Percentiles rank a stretch among this genome's conserved stretches.
phyloP scores from a whole-genome alignment of 2,888 invertebrate genomes.

The Torymus auratus region DNA sequence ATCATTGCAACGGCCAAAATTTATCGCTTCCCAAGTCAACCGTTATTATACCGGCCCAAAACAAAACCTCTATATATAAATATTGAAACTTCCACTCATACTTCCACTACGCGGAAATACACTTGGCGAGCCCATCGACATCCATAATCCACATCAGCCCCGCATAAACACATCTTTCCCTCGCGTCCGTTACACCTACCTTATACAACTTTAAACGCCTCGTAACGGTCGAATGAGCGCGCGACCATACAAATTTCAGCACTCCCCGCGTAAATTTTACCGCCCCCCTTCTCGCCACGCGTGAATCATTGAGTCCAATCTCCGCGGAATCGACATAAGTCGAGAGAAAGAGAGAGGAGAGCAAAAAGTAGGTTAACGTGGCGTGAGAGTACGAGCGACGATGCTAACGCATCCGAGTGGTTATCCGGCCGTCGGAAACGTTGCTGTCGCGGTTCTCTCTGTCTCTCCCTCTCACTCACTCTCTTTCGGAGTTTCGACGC shows the following conservation, averaged over 20 bases:
- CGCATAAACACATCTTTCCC: background rate
- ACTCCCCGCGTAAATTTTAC: background rate
- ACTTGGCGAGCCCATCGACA: no score
- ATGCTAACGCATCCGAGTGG: background rate
- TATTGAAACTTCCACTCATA: no score
- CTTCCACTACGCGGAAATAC: no score
- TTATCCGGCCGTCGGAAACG: background rate
- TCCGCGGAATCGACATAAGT: slow-evolving; percentile 18
- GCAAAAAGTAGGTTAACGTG: slow-evolving; percentile 40
- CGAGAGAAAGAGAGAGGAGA: background rate
- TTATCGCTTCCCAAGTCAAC: no score
- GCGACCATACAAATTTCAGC: slow-evolving; percentile 24
- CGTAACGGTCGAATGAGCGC: slow-evolving; percentile 18
- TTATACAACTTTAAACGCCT: slow-evolving; percentile 23
- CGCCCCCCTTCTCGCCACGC: no score
- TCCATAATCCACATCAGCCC: background rate
- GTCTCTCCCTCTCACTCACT: no score
- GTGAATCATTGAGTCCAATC: slow-evolving; percentile 30
- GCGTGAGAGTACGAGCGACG: background rate
- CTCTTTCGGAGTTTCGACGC: no score
- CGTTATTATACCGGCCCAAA: no score
- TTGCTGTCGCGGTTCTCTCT: background rate
- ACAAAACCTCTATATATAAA: no score
- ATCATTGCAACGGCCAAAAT: no score
- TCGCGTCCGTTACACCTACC: background rate